phyloP scores from a whole-genome alignment of 2,888 invertebrate genomes.

The Cacoxenus indagator region DNA sequence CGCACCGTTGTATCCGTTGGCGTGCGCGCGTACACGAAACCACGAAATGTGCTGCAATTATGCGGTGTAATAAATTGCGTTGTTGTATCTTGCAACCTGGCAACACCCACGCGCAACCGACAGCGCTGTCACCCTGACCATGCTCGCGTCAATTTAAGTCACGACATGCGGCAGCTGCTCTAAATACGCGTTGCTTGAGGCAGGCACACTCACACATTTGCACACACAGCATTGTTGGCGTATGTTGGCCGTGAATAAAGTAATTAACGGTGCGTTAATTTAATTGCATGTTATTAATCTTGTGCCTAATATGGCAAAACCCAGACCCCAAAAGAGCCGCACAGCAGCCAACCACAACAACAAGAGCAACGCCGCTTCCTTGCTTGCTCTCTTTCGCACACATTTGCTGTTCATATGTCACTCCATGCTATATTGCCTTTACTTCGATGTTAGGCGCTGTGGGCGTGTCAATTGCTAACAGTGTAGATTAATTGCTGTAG shows the following conservation, averaged over 20 bases:
- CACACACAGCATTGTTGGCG: background rate
- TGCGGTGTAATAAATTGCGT: slow-evolving; percentile 62
- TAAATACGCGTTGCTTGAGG: background rate
- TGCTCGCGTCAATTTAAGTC: background rate
- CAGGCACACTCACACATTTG: background rate
- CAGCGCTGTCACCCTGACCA: slow-evolving; percentile 41
- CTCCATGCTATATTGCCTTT: background rate
- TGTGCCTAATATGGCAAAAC: slow-evolving; percentile 14
- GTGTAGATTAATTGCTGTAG: slow-evolving; percentile 5
- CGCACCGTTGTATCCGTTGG: background rate
- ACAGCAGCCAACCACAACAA: slow-evolving; percentile 40
- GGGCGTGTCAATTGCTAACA: background rate
- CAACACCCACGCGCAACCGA: slow-evolving; percentile 5
- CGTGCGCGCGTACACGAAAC: slow-evolving; percentile 38
- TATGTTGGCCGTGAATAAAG: slow-evolving; percentile 50
- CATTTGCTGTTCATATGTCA: background rate
- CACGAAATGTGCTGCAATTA: slow-evolving; percentile 61
- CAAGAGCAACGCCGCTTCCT: too few relatives aligned
- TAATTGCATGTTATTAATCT: slow-evolving; percentile 26
- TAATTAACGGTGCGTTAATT: slow-evolving; percentile 54
- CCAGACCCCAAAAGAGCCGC: slow-evolving; percentile 31
- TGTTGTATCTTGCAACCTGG: slow-evolving; percentile 44
- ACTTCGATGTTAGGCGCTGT: background rate
- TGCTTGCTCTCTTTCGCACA: too few relatives aligned
- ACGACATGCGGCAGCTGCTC: background rate